Base-by-base conservation (phyloP, 1,140 invertebrate species). In the Microplitis demolitor region DNA sequence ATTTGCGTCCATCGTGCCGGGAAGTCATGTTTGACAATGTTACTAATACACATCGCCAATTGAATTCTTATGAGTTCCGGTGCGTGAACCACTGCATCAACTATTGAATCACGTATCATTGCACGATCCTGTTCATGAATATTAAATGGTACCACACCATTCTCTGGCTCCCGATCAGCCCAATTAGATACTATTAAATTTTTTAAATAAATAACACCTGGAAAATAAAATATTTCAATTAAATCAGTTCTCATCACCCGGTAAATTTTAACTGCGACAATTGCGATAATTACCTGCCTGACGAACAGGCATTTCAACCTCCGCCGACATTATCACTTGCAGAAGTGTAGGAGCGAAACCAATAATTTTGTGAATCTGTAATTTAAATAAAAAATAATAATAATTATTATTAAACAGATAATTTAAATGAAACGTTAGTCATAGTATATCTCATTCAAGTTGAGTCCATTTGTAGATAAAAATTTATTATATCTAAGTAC, bases 51-150 rank as follows among this genome's bases (percentile, higher is more conserved):
- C 5, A 97, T 92, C 77, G 95, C 95, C 16, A 99, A 88, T 86
- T 99, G 98, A 66, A 96, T 89, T 84, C 95, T 91, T 78, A 99
- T 93, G 24, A 95, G 85, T 76, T 98, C 95, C 33, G 96, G 95
- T 62, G 96, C 93, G 87, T 95, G 93, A 53, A 99, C 94, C 70
- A 98, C 93, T 64, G 97, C 96, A 87, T 99, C 97, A 35, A 99
- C 94, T 83, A 99, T 96, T 31, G 93, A 91, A 82, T 98, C 94
- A 70, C 98, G 89, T 76, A 99, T 95, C 88, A 97, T 92, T 37
- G 93, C 92, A 77, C 97, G 90, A 87, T 99, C 98, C 84, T 99
- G 96, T 87, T 99, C 98, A 80, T 98, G 96, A 79, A 99, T 93
- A 73, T 90, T 93, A 86, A 98, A 99, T 39, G 92, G 91, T 34